Evolutionary conservation across 2,888 invertebrate species (phyloP), one percentile per base, ranked within the genome.

Genomic region (Melinaea menophilus): DNA sequence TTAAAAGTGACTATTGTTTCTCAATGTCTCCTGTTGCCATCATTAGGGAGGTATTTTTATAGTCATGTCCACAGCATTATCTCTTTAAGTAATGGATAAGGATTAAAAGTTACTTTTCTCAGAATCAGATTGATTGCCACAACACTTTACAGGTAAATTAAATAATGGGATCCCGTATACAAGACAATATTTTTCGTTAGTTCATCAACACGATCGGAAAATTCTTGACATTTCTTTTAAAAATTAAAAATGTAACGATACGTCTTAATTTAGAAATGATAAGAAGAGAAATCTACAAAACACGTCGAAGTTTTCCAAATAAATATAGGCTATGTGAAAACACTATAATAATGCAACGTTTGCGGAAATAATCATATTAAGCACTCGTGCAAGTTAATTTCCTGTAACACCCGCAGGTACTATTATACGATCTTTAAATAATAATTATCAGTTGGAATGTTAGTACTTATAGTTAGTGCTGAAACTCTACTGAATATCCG

Each of bases 81-180:
- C 84, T 81, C 61, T 75, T 72, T 78, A 72, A 78, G 77, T 84
- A 82, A 85, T 85, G 85, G 82, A 80, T 79, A 77, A 78, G 77
- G 78, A 82, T 82, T 79, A 75, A 70, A 70, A 66, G 68, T 69
- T 74, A 73, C 73, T 77, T 73, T 75, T 70, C 59, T 63, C 51
- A 59, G 64, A 71, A 65, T 65, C 73, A 74, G 75, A 78, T 65
- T 70, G 71, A 80, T 77, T 69, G 64, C 12, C 48, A 46, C 31
- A 45, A 61, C 37, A 61, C 31, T 34, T 55, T 47, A 35, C 34
- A 41, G 56, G 45, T 57, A 46, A 48, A 56, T 35, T n/a, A 22
- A 59, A 54, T 37, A 59, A 41, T 35, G 34, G 46, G 41, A 33
- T 37, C 51, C 41, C 37, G 35, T 54, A 41, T n/a, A 35, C 41